A percentile compares a stretch with the other conserved stretches of the same genome.
Evolutionary conservation across 2,113 vertebrate species (phyloP).

Genomic region (Dinomys branickii): DNA sequence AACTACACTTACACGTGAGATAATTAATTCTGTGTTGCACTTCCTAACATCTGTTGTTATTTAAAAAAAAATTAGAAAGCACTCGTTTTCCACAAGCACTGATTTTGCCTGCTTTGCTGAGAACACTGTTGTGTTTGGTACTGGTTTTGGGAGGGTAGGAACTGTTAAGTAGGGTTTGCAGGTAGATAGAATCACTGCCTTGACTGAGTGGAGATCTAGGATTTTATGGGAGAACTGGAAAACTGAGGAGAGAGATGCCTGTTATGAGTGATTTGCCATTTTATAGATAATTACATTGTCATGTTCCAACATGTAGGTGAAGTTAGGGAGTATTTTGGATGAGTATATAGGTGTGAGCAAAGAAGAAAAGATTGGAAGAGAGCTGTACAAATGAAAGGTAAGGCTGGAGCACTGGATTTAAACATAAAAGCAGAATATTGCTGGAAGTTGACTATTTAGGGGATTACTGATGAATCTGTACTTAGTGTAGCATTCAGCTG

Average conservation of each 20-base stretch:
- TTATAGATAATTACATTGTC: not conserved
- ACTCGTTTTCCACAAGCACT: not conserved
- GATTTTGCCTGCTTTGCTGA: not conserved
- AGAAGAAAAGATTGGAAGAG: not conserved
- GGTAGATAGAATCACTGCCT: not conserved
- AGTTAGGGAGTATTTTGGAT: conserved; percentile 14
- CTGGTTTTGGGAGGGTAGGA: not conserved
- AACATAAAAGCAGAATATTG: not conserved
- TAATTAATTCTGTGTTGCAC: not conserved
- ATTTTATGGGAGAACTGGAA: not conserved
- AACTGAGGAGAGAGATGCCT: not conserved
- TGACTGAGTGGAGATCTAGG: not conserved
- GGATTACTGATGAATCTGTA: not conserved
- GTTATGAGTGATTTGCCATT: not conserved
- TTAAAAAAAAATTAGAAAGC: too few relatives aligned
- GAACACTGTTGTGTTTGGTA: not conserved
- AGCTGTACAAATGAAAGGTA: not conserved
- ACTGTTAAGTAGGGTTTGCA: not conserved
- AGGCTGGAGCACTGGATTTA: not conserved
- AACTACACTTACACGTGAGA: not conserved
- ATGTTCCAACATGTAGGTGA: not conserved
- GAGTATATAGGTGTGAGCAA: not conserved
- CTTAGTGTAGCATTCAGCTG: not conserved
- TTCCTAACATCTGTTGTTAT: not conserved
- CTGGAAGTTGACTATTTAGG: not conserved